phyloP scores from a whole-genome alignment of 2,113 vertebrate genomes.

The Fregata magnificens region DNA sequence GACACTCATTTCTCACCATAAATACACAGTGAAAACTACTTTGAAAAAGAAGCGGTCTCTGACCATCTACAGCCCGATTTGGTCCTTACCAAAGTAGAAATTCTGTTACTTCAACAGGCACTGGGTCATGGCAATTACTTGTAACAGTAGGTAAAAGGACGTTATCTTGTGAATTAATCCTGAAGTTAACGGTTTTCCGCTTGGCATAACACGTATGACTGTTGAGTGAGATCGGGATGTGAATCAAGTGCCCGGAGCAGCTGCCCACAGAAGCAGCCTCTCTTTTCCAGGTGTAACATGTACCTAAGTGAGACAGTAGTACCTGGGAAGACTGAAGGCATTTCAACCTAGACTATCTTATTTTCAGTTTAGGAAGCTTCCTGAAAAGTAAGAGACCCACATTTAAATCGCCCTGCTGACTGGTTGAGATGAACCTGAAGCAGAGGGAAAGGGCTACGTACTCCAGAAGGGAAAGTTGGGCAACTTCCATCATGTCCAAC shows the following conservation, averaged over 20 bases:
- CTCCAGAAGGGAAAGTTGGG: neutral
- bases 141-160: neutral
- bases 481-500: neutral
- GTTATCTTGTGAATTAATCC: neutral
- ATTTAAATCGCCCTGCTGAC: neutral
- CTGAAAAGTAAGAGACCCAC: neutral
- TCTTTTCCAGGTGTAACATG: neutral
- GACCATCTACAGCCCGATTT: neutral
- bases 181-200: neutral
- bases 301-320: too few species aligned
- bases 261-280: neutral
- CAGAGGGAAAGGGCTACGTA: neutral
- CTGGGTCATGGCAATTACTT: neutral
- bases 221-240: neutral
- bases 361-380: neutral
- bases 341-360: neutral
- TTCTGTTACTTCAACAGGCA: neutral
- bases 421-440: neutral
- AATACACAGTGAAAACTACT: neutral
- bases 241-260: neutral
- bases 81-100: neutral
- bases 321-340: neutral
- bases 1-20: conserved; percentile 7
- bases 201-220: neutral
- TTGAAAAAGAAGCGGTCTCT: neutral